Base-by-base conservation (phyloP, 2,888 invertebrate species). In the Sicus ferrugineus region DNA sequence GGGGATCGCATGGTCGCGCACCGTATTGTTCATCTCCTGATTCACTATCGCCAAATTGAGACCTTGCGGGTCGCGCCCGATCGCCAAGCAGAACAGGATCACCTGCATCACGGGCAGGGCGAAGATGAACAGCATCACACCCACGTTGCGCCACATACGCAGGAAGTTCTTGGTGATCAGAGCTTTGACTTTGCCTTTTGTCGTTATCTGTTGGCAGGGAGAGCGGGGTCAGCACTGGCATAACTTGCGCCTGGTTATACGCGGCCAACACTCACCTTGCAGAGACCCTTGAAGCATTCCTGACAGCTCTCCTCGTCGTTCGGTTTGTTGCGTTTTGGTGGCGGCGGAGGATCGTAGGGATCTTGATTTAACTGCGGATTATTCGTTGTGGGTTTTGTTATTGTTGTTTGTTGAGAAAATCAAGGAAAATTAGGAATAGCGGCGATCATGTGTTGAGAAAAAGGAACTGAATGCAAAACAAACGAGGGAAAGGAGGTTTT, bases 101-200 rank as follows among this genome's bases (percentile, higher is more conserved):
- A 96, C 95, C 87, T 96, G 95, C 90, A 96, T 92, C 31, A 95
- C 94, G n/a, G 96, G 96, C 78, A 96, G 86, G 42, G 95, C 93
- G 84, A 96, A 96, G 80, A 96, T 95, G 86, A 97, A 97, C 80
- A 96, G 87, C 92, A 97, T 94, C 72, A 96, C 94, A 54, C 95
- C 95, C 72, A 95, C 93, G 85, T 95, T 95, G 62, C 95, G 88
- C 94, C 95, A 95, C 94, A 95, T 95, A 38, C 94, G 88, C 63
- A 95, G 87, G 87, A 95, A 94, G 86, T 95, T 95, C 88, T 96
- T 95, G 81, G 92, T 91, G 74, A 95, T 88, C 61, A 96, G 85
- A 0, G 95, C 95, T 79, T 90, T 90, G 78, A 94, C 92, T 86
- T 95, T 95, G 52, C 94, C 94, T 66, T 88, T 88, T n/a, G 92